A percentile compares a stretch with the other conserved stretches of the same genome.
Conservation (phyloP, 2,797 vertebrate genomes). For the Chaetodon trifasciatus region DNA sequence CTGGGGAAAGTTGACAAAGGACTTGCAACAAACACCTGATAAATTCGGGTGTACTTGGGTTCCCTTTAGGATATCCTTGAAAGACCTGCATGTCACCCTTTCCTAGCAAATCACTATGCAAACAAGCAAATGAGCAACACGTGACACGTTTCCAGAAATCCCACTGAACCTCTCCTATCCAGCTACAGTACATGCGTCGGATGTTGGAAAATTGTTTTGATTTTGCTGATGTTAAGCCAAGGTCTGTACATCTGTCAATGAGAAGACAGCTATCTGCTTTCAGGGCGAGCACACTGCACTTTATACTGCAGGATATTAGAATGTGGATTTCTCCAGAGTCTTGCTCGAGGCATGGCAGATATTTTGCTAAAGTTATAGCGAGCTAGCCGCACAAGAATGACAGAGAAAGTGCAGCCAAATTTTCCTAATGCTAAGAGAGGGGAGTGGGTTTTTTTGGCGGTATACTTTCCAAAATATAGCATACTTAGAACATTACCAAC, state of each 20-base stretch:
- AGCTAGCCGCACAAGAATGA: no score
- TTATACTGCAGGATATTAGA: no score
- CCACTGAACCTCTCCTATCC: not conserved
- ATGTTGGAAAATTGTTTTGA: not conserved
- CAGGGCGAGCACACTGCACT: not conserved
- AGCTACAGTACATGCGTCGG: not conserved
- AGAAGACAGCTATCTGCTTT: not conserved
- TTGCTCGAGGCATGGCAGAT: no score
- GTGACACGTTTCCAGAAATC: conserved; percentile 6
- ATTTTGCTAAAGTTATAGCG: no score
- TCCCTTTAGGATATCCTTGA: conserved; percentile 36
- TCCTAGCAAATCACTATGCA: conserved; percentile 23
- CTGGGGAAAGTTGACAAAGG: conserved; percentile 35
- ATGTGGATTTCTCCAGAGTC: no score
- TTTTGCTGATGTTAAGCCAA: not conserved
- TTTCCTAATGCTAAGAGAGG: no score
- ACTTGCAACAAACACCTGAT: conserved; percentile 25
- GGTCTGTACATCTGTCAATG: not conserved
- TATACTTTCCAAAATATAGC: no score
- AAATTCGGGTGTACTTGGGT: conserved; percentile 23
- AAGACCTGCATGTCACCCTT: conserved; percentile 15
- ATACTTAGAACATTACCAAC: no score
- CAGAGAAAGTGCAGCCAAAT: no score
- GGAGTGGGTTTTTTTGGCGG: no score
- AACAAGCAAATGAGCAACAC: conserved; percentile 28